A percentile compares a stretch with the other conserved stretches of the same genome.
Evolutionary conservation across 2,888 invertebrate species (phyloP).

Genomic region (Adela reaumurella): DNA sequence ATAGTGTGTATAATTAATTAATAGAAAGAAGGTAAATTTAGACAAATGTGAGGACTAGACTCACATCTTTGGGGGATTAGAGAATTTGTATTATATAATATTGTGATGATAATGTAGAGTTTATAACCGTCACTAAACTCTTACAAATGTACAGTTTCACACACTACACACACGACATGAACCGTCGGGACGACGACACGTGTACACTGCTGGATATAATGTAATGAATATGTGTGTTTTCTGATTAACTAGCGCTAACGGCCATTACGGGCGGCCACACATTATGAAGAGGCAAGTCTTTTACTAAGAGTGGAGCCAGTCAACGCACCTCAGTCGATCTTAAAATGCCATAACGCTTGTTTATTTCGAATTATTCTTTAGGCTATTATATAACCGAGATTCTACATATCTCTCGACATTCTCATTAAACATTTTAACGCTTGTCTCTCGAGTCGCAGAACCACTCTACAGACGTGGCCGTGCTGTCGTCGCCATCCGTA

Average conservation of each 20-base stretch:
- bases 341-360: conserved; percentile 56
- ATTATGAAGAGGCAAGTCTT: conserved; percentile 58
- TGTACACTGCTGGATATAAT: not conserved
- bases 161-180: not conserved
- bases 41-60: conserved; percentile 2
- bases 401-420: not conserved
- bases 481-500: too few relatives aligned
- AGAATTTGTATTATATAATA: not conserved
- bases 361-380: conserved; percentile 20
- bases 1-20: too few relatives aligned
- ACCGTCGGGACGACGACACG: not conserved
- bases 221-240: conserved; percentile 13
- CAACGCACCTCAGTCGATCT: conserved; percentile 38
- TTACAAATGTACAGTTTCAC: not conserved
- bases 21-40: too few relatives aligned
- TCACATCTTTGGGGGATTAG: not conserved
- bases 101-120: not conserved
- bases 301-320: conserved; percentile 50
- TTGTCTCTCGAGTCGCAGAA: not conserved
- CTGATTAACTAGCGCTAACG: conserved; percentile 51
- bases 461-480: not conserved
- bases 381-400: not conserved
- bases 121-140: not conserved
- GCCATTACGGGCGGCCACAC: conserved; percentile 54
- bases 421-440: not conserved